phyloP scores from a whole-genome alignment of 2,113 vertebrate species.

The Nanorana parkeri region DNA sequence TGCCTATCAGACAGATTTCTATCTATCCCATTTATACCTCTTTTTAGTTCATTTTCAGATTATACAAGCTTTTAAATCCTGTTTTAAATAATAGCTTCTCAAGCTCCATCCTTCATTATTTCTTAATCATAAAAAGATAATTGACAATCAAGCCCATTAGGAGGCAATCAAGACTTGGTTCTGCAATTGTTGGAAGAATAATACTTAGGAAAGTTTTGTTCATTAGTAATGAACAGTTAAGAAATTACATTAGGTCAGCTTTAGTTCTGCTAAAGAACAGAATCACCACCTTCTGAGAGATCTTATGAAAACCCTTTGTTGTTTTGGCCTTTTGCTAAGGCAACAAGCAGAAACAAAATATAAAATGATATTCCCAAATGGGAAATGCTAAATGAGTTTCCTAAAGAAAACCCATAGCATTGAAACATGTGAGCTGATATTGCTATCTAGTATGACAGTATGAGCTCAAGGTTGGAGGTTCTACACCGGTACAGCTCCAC shows the following conservation, averaged over 20 bases:
- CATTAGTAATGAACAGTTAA: constrained; percentile 1
- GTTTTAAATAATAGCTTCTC: constrained; percentile 19
- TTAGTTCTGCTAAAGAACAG: background rate
- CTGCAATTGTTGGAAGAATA: constrained; percentile 20
- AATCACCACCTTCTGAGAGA: background rate
- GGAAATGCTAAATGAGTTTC: no score
- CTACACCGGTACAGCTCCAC: no score
- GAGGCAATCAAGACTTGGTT: constrained; percentile 12
- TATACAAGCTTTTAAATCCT: constrained; percentile 28
- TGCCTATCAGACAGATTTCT: background rate
- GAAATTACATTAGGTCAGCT: background rate
- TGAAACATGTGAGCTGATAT: no score
- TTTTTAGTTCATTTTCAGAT: constrained; percentile 19
- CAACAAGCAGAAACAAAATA: no score
- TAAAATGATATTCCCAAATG: no score
- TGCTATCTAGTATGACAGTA: no score
- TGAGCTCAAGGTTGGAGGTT: no score
- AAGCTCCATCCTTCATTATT: constrained; percentile 26
- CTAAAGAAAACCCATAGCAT: no score
- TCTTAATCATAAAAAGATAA: constrained; percentile 36
- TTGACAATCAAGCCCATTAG: constrained; percentile 35
- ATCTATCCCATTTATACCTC: background rate
- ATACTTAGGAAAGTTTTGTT: background rate
- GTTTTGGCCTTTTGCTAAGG: no score
- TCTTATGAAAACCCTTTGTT: background rate